Percentiles rank a stretch among this genome's conserved stretches.
phyloP scores from a whole-genome alignment of 2,888 invertebrate genomes.

The Hyles lineata region DNA sequence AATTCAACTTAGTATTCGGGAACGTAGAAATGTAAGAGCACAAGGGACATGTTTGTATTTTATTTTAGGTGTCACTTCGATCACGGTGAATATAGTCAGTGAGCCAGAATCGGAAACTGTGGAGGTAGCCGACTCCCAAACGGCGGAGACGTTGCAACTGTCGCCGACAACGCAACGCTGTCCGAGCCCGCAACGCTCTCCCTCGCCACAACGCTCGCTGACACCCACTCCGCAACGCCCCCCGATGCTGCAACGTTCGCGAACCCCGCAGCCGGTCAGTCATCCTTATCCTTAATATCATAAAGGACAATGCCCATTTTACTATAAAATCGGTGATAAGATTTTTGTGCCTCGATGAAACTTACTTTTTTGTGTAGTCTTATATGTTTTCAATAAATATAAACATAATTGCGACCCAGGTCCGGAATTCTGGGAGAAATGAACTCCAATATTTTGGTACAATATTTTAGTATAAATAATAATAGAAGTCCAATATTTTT shows the following conservation, averaged over 20 bases:
- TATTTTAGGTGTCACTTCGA: constrained; percentile 41
- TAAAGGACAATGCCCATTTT: too few relatives aligned
- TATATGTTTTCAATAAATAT: too few relatives aligned
- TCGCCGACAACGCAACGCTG: neutral
- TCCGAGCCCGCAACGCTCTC: neutral
- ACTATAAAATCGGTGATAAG: too few relatives aligned
- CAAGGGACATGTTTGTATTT: neutral
- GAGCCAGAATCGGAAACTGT: constrained; percentile 63
- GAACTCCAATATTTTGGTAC: too few relatives aligned
- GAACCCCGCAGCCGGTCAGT: neutral
- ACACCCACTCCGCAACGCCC: constrained; percentile 7
- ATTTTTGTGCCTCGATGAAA: too few relatives aligned
- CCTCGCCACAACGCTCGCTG: neutral
- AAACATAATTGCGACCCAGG: too few relatives aligned
- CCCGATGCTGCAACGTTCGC: neutral
- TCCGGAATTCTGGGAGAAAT: too few relatives aligned
- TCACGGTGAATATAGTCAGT: constrained; percentile 66
- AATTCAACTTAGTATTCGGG: neutral
- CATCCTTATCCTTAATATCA: too few relatives aligned
- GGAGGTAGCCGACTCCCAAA: constrained; percentile 40
- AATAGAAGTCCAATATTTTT: too few relatives aligned
- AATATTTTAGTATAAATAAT: too few relatives aligned
- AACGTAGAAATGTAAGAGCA: neutral
- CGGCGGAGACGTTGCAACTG: neutral
- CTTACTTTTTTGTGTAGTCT: too few relatives aligned